phyloP scores from a whole-genome alignment of 2,888 invertebrate species.

The Diploptera punctata region DNA sequence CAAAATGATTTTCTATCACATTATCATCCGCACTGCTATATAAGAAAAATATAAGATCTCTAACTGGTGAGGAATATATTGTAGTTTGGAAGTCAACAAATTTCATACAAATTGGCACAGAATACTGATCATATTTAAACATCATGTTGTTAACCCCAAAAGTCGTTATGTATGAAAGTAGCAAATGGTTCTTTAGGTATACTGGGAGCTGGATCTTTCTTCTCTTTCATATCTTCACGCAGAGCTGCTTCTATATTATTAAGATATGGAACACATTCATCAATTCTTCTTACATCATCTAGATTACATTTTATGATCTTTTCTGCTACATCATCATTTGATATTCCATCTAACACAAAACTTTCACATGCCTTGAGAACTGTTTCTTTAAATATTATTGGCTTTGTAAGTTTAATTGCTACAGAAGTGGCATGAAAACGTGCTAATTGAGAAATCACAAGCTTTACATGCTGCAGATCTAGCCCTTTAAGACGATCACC shows the following conservation, averaged over 20 bases:
- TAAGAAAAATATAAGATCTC: slow-evolving; percentile 64
- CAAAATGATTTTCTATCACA: slow-evolving; percentile 56
- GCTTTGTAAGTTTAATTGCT: slow-evolving; percentile 59
- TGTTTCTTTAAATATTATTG: slow-evolving; percentile 54
- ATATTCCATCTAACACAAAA: slow-evolving; percentile 35
- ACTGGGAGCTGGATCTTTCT: not conserved
- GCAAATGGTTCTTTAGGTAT: slow-evolving; percentile 56
- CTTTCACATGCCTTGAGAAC: slow-evolving; percentile 45
- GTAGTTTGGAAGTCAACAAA: slow-evolving; percentile 67
- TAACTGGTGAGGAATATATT: slow-evolving; percentile 58
- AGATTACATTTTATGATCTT: slow-evolving; percentile 48
- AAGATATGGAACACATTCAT: slow-evolving; percentile 34
- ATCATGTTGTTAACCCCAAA: slow-evolving; percentile 70
- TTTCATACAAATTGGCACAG: slow-evolving; percentile 58
- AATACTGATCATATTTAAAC: slow-evolving; percentile 52
- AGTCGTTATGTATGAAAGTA: slow-evolving; percentile 63
- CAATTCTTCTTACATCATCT: slow-evolving; percentile 25
- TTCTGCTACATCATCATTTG: slow-evolving; percentile 46
- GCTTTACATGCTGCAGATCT: slow-evolving; percentile 57
- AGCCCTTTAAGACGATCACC: slow-evolving; percentile 60
- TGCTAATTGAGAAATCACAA: slow-evolving; percentile 60
- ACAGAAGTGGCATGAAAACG: slow-evolving; percentile 65
- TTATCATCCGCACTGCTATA: slow-evolving; percentile 59
- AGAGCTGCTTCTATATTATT: slow-evolving; percentile 35
- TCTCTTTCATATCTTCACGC: not conserved